phyloP scores from a whole-genome alignment of 1,140 invertebrate genomes.

The Calephelis nemesis region DNA sequence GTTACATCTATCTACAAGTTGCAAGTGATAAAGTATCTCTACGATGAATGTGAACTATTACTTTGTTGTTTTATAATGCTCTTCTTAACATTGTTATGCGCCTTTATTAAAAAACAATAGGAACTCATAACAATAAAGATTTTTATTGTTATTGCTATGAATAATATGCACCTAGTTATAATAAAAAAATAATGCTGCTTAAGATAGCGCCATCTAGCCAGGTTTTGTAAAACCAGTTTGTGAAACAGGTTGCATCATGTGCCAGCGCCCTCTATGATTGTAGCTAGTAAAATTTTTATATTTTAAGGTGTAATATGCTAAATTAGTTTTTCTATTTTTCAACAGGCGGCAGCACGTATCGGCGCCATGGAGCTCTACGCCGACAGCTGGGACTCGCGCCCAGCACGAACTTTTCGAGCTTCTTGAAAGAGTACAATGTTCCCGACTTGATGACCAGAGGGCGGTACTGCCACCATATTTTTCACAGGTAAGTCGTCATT shows the following conservation, averaged over 20 bases:
- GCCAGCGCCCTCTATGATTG: not conserved
- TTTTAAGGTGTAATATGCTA: not conserved
- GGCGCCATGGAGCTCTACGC: conserved; percentile 73
- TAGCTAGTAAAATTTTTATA: not conserved
- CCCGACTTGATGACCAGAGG: conserved; percentile 95
- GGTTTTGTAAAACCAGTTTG: not conserved
- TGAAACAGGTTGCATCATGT: too few species aligned
- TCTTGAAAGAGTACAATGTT: conserved; percentile 94
- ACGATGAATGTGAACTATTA: not conserved
- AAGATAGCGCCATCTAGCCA: not conserved
- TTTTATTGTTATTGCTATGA: too few species aligned
- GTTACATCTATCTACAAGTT: conserved; percentile 40
- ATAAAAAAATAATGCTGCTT: too few species aligned
- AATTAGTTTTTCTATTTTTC: conserved; percentile 41
- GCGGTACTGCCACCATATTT: conserved; percentile 94
- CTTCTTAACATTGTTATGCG: too few species aligned
- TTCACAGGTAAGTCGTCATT: conserved; percentile 84
- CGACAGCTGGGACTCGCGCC: conserved; percentile 79
- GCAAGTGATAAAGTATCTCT: not conserved
- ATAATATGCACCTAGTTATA: too few species aligned
- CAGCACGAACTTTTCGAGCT: conserved; percentile 93
- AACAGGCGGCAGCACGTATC: conserved; percentile 77
- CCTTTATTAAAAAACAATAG: too few species aligned
- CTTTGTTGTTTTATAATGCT: too few species aligned
- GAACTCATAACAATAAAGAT: too few species aligned